phyloP scores from a whole-genome alignment of 2,113 vertebrate species.

The Motacilla tschutschensis region DNA sequence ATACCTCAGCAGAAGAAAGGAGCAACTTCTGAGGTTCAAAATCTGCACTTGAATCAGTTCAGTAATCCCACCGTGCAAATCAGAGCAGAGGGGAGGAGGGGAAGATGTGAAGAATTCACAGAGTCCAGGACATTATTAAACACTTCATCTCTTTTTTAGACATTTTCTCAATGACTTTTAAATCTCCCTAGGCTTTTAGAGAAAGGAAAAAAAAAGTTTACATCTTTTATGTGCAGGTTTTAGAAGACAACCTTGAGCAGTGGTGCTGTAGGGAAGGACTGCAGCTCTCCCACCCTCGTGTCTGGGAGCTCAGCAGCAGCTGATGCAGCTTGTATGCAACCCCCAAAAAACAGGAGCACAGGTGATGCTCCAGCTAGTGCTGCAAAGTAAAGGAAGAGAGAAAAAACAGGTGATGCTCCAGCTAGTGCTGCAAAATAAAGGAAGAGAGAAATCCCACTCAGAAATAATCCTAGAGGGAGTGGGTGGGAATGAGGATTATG shows the following conservation, averaged over 20 bases:
- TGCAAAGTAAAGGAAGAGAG: background rate
- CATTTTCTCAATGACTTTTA: conserved; percentile 18
- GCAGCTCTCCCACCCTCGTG: background rate
- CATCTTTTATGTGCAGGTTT: background rate
- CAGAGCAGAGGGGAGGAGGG: background rate
- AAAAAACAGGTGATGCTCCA: background rate
- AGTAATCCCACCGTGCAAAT: conserved; percentile 18
- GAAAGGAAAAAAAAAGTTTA: background rate
- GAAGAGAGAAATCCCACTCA: background rate
- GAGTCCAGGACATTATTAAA: conserved; percentile 8
- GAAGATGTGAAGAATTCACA: background rate
- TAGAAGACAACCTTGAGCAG: background rate
- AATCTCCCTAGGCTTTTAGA: background rate
- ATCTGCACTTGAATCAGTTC: background rate
- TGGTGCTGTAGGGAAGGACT: no score
- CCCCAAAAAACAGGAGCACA: background rate
- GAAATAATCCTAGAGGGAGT: background rate
- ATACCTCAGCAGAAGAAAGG: background rate
- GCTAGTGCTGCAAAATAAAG: background rate
- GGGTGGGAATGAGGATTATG: background rate
- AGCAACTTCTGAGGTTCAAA: background rate
- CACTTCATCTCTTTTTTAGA: background rate
- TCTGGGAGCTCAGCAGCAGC: background rate
- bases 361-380: background rate
- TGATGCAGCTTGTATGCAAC: fast-evolving